Percentiles rank a stretch among this genome's conserved stretches.
Conservation (phyloP, 2,888 invertebrate species). For the Gibbula magus region DNA sequence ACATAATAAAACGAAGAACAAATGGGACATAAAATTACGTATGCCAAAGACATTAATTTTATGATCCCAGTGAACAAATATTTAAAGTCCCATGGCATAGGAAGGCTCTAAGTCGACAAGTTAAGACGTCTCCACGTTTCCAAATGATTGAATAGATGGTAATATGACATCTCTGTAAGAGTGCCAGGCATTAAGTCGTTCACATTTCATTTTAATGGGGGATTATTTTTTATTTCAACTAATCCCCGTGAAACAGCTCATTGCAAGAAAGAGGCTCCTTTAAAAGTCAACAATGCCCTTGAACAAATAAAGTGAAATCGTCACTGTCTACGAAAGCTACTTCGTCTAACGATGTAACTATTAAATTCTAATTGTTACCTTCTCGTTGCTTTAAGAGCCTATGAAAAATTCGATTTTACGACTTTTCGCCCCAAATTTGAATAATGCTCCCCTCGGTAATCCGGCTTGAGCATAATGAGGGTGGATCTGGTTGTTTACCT, state of each 20-base stretch:
- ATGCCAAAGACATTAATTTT: no score
- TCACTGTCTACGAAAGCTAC: no score
- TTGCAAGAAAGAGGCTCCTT: neutral
- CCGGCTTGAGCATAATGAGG: neutral
- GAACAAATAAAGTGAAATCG: neutral
- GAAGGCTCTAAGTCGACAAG: no score
- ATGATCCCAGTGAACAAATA: no score
- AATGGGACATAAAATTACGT: no score
- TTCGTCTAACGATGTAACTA: neutral
- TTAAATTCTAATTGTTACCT: neutral
- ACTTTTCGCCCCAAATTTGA: neutral
- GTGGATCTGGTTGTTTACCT: neutral
- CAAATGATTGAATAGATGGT: no score
- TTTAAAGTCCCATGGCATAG: no score
- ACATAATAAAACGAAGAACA: no score
- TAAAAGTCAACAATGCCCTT: neutral
- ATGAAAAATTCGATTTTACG: conserved; percentile 1
- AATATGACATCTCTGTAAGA: no score
- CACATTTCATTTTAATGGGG: neutral
- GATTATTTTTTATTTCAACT: neutral
- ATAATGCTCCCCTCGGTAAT: neutral
- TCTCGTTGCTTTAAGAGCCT: neutral
- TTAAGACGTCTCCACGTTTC: no score
- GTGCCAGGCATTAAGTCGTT: no score
- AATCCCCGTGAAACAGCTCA: neutral